Base-by-base conservation (phyloP, 2,797 vertebrate genomes). In the Labeo calbasu region DNA sequence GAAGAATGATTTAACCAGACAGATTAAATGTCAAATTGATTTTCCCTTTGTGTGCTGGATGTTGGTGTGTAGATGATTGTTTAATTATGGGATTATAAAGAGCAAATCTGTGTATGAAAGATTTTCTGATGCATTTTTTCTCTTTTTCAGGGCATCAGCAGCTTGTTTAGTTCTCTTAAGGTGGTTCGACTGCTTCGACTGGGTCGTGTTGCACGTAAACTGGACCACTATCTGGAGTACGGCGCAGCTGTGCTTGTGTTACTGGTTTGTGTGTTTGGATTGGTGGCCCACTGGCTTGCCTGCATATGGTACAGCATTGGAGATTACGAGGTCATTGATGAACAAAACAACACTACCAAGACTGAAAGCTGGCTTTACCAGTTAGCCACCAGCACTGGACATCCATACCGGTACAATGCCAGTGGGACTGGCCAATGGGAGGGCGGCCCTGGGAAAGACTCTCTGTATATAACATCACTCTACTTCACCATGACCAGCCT, bases 401-500 rank as follows among this genome's bases (percentile, higher is more conserved):
- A 96, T 1, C 98, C 97, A 0, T 99, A 98, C 88, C 96, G 95
- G 46, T 99, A 95, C 94, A 99, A 99, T 68, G 89, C 93, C 91
- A 97, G 95, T n/a, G 97, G 97, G 77, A 94, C 95, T 0, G 97
- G 97, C 61, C 95, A 94, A 50, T 98, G 97, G 97, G 98, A 99
- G 91, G 98, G 98, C 23, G 98, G 98, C 75, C 97, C 98, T 32
- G 97, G 96, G 81, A 99, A 98, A 88, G 96, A 99, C 90, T 97
- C 98, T 0, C 93, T 99, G 82, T 99, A 99, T 84, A 97, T 99
- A 92, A 97, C 98, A 21, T 99, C 98, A 0, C 96, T 99, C 86
- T 99, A 99, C 90, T 99, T 99, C 95, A 99, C 98, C 94, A 99
- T 99, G 98, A 99, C 98, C 92, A 99, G 97, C 95, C 94, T 99